Evolutionary conservation across 2,888 invertebrate genomes (phyloP).

Genomic region (Halictus ligatus): DNA sequence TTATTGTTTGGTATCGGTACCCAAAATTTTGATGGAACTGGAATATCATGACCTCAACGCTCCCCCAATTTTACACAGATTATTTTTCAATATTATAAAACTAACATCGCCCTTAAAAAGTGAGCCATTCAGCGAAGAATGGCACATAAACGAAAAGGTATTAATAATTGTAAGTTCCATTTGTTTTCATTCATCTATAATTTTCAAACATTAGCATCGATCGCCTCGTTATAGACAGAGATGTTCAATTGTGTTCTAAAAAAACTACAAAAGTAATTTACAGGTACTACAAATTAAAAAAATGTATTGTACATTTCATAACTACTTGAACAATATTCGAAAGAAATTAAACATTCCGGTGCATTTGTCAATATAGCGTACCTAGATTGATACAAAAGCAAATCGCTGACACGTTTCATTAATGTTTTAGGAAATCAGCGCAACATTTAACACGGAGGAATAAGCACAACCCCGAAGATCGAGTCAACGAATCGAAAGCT

Average conservation of each 20-base stretch:
- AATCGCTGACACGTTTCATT: slow-evolving; percentile 60
- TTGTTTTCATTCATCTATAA: neutral
- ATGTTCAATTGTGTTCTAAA: neutral
- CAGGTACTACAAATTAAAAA: neutral
- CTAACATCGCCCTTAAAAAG: neutral
- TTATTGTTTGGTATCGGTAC: neutral
- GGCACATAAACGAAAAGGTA: neutral
- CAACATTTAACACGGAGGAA: slow-evolving; percentile 44
- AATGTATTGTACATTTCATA: neutral
- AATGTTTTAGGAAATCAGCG: slow-evolving; percentile 68
- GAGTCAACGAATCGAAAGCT: slow-evolving; percentile 9
- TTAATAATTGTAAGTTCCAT: neutral
- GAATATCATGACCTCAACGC: neutral
- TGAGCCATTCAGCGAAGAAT: neutral
- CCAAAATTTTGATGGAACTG: neutral
- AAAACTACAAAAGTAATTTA: neutral
- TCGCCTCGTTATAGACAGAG: neutral
- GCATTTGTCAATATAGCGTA: neutral
- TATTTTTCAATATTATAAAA: neutral
- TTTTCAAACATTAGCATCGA: neutral
- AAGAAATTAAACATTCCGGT: neutral
- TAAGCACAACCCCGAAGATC: neutral
- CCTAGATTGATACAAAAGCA: neutral
- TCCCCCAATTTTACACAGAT: neutral
- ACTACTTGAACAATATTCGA: neutral